Evolutionary conservation across 2,888 invertebrate species (phyloP).

Genomic region (Xanthostigma xanthostigma): DNA sequence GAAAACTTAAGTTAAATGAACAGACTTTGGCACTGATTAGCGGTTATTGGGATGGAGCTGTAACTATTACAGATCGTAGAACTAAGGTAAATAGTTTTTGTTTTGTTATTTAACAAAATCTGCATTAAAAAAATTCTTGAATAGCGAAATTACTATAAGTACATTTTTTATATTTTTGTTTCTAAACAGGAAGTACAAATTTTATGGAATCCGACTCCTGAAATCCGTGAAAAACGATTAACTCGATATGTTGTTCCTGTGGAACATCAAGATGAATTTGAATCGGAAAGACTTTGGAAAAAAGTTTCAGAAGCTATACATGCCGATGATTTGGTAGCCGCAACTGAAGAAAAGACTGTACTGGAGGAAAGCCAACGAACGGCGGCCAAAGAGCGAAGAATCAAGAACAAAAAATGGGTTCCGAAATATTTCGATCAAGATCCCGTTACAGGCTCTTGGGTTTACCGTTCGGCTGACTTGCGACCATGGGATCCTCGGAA

Average conservation of each 20-base stretch:
- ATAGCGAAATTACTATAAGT: no score
- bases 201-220: constrained; percentile 56
- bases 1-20: constrained; percentile 73
- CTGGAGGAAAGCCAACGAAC: constrained; percentile 77
- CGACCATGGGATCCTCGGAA: constrained; percentile 81
- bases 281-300: constrained; percentile 79
- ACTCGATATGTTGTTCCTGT: constrained; percentile 63
- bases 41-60: constrained; percentile 86
- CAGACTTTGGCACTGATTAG: constrained; percentile 74
- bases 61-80: constrained; percentile 67
- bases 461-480: constrained; percentile 62
- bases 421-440: constrained; percentile 61
- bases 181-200: constrained; percentile 41
- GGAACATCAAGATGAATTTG: constrained; percentile 61
- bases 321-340: constrained; percentile 69
- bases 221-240: constrained; percentile 55
- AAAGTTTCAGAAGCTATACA: constrained; percentile 74
- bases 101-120: neutral
- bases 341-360: constrained; percentile 81
- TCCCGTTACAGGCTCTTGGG: constrained; percentile 38
- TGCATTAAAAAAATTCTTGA: neutral
- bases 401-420: constrained; percentile 50
- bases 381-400: constrained; percentile 51
- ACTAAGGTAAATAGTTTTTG: constrained; percentile 41
- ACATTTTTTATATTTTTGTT: constrained; percentile 3